Percentiles rank a stretch among this genome's conserved stretches.
phyloP scores from a whole-genome alignment of 2,113 vertebrate genomes.

The Prochilodus magdalenae region DNA sequence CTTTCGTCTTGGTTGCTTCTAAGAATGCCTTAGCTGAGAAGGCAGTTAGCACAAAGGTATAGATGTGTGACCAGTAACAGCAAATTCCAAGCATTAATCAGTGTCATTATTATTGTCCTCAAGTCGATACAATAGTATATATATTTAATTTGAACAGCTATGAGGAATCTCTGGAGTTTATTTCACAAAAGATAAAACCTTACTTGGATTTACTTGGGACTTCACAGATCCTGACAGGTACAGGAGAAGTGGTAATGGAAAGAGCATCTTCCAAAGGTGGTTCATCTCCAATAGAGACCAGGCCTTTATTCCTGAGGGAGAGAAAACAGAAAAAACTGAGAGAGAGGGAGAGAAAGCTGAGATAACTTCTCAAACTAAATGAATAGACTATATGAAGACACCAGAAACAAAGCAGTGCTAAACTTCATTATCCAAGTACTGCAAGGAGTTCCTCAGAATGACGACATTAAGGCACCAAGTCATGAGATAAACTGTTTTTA shows the following conservation, averaged over 20 bases:
- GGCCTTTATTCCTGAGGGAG: conserved; percentile 63
- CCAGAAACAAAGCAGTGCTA: background rate
- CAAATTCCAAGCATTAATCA: no score
- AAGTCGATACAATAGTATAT: no score
- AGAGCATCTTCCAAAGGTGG: conserved; percentile 67
- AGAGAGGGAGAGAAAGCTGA: conserved; percentile 10
- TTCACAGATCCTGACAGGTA: conserved; percentile 63
- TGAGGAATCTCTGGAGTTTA: no score
- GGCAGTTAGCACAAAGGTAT: no score
- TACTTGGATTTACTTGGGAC: conserved; percentile 94
- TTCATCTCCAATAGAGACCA: conserved; percentile 71
- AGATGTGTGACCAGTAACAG: no score
- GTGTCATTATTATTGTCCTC: no score
- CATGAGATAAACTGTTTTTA: conserved; percentile 62
- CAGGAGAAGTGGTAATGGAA: conserved; percentile 79
- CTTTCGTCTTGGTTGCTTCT: no score
- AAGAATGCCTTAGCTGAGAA: no score
- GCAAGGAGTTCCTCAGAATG: background rate
- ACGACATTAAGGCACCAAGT: conserved; percentile 58
- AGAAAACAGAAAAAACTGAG: background rate
- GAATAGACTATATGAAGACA: background rate
- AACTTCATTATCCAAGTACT: background rate
- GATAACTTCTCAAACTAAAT: background rate
- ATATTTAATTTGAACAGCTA: no score
- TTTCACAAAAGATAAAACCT: conserved; percentile 38